phyloP scores from a whole-genome alignment of 2,113 vertebrate species.

The Semnornis frantzii region DNA sequence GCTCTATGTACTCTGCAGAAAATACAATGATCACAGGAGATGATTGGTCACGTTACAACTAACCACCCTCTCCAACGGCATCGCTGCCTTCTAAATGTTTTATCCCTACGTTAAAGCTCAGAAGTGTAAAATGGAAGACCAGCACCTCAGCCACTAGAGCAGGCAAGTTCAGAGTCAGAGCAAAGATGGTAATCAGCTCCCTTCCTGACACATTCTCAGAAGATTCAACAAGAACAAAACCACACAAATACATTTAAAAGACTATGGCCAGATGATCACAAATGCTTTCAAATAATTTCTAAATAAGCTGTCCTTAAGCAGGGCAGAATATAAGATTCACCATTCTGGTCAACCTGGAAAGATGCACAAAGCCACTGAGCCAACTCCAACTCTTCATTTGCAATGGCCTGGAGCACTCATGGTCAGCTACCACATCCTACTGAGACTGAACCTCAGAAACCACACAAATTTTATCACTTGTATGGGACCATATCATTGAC shows the following conservation, averaged over 20 bases:
- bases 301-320: neutral
- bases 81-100: neutral
- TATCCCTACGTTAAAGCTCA: neutral
- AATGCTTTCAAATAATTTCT: neutral
- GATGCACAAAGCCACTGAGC: neutral
- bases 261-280: neutral
- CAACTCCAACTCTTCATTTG: neutral
- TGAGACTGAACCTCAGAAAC: neutral
- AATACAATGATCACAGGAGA: neutral
- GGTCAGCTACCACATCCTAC: neutral
- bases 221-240: neutral
- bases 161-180: neutral
- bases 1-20: neutral
- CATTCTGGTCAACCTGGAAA: neutral
- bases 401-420: neutral
- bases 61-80: neutral
- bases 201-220: neutral
- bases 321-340: neutral
- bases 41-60: neutral
- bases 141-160: neutral
- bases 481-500: neutral
- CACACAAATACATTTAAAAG: neutral
- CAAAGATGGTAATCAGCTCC: neutral
- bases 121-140: neutral
- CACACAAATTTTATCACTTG: neutral